A percentile compares a stretch with the other conserved stretches of the same genome.
Evolutionary conservation across 2,888 invertebrate genomes (phyloP).

Genomic region (Linnaemya tessellans): DNA sequence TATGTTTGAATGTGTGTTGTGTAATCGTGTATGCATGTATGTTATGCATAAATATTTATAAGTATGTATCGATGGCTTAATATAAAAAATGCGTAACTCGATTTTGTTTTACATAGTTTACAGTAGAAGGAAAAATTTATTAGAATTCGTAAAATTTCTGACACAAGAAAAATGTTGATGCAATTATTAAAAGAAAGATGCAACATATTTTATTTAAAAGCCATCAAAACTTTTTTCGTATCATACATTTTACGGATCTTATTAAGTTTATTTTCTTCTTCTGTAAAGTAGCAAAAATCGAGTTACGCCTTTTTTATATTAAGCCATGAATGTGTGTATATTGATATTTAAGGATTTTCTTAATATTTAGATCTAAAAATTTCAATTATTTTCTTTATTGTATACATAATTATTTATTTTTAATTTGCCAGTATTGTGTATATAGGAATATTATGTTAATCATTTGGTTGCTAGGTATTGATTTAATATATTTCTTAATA

Average conservation of each 20-base stretch:
- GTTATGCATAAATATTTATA: conserved; percentile 7
- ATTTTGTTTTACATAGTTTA: too few relatives aligned
- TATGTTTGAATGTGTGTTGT: neutral
- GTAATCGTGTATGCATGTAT: conserved; percentile 2
- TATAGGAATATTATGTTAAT: conserved; percentile 78
- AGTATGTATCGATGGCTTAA: conserved; percentile 25
- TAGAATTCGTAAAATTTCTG: too few relatives aligned
- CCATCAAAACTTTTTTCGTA: too few relatives aligned
- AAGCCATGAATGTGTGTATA: conserved; percentile 46
- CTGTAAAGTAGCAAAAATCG: too few relatives aligned
- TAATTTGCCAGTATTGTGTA: conserved; percentile 75
- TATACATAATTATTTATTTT: conserved; percentile 43
- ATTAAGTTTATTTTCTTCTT: too few relatives aligned
- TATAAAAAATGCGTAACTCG: too few relatives aligned
- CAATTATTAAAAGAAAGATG: too few relatives aligned
- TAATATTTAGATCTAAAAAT: conserved; percentile 55
- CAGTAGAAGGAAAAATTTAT: too few relatives aligned
- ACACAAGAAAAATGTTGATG: too few relatives aligned
- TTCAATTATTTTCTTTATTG: conserved; percentile 46
- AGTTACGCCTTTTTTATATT: too few relatives aligned
- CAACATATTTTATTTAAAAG: too few relatives aligned
- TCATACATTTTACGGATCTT: too few relatives aligned
- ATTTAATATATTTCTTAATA: conserved; percentile 61
- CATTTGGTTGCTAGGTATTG: conserved; percentile 74
- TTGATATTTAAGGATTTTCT: conserved; percentile 49